These are phyloP conservation scores for Antheraea yamamai DNA, from an alignment of 2,888 invertebrate genomes.

Conservation along the genomic window DNA sequence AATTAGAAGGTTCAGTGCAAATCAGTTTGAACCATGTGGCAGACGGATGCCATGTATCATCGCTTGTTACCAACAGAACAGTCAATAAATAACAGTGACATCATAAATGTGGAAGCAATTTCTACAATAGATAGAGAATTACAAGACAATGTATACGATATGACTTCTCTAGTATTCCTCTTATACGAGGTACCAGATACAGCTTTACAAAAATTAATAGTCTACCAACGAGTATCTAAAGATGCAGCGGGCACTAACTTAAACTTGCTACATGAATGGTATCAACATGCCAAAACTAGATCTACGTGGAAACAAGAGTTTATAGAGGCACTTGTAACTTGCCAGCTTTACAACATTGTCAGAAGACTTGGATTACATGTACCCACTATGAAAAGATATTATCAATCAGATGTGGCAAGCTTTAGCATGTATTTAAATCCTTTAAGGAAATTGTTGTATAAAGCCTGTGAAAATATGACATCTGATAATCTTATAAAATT, in stretches of 20 bases:
- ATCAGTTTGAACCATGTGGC: conserved; percentile 4
- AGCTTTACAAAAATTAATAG: conserved; percentile 62
- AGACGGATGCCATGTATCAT: background rate
- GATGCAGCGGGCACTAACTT: conserved; percentile 51
- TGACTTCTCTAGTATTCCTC: conserved; percentile 69
- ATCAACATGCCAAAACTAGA: conserved; percentile 51
- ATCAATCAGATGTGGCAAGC: conserved; percentile 50
- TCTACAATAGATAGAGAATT: conserved; percentile 66
- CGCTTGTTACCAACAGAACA: conserved; percentile 9
- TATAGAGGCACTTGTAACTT: conserved; percentile 67
- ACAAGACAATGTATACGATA: conserved; percentile 54
- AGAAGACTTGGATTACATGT: conserved; percentile 66
- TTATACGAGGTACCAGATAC: conserved; percentile 69
- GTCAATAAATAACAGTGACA: conserved; percentile 40
- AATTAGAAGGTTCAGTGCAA: background rate
- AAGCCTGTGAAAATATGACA: conserved; percentile 65
- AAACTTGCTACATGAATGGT: conserved; percentile 69
- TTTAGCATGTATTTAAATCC: conserved; percentile 56
- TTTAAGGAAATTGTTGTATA: conserved; percentile 64
- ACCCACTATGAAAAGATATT: conserved; percentile 49
- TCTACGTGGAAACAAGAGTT: conserved; percentile 68
- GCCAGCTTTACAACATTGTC: conserved; percentile 61
- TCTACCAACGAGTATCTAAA: conserved; percentile 60
- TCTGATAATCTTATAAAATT: conserved; percentile 52
- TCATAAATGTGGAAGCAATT: conserved; percentile 56